Evolutionary conservation across 2,797 vertebrate species (phyloP).

Genomic region (Notolepis coatsorum): DNA sequence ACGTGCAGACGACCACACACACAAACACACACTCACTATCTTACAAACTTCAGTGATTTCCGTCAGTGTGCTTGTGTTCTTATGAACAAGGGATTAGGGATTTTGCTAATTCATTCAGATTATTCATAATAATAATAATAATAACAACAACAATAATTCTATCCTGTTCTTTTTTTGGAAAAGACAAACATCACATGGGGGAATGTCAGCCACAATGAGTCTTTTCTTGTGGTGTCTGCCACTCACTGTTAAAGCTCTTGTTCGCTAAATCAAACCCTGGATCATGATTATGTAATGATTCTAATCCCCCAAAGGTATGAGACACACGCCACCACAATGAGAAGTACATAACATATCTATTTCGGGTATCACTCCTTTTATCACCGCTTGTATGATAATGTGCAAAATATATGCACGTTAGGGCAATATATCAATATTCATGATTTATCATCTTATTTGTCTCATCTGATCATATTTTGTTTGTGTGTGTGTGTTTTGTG

Average conservation of each 20-base stretch:
- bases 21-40: not conserved
- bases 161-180: conserved; percentile 36
- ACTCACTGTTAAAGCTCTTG: conserved; percentile 34
- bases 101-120: conserved; percentile 23
- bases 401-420: not conserved
- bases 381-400: not conserved
- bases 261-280: conserved; percentile 43
- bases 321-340: conserved; percentile 12
- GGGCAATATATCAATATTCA: no score
- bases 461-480: no score
- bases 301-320: conserved; percentile 35
- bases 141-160: no score
- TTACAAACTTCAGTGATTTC: conserved; percentile 23
- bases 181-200: conserved; percentile 39
- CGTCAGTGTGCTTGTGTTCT: not conserved
- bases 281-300: conserved; percentile 20
- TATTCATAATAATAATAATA: no score
- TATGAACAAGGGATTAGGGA: conserved; percentile 18
- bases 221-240: conserved; percentile 16
- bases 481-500: no score
- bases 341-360: not conserved
- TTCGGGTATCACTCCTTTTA: conserved; percentile 18
- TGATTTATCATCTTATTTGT: no score
- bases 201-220: conserved; percentile 39
- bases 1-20: conserved; percentile 11